Conservation (phyloP, 2,113 vertebrate species). For the Azemiops feae region DNA sequence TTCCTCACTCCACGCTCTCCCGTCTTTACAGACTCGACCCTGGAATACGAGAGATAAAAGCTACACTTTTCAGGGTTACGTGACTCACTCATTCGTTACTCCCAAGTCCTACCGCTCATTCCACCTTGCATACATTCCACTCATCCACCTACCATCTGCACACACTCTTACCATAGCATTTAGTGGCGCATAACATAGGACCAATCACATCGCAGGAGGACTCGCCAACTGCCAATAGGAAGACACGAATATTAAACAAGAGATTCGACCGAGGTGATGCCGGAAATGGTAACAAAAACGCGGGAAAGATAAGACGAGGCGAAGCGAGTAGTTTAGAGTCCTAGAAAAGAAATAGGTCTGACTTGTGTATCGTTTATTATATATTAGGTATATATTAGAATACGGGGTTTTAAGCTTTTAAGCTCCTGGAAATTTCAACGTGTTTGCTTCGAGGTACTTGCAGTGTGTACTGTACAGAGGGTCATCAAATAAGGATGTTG, state of each 20-base stretch:
- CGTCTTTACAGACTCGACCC: no score
- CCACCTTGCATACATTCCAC: not conserved
- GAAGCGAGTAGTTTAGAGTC: not conserved
- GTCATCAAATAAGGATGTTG: not conserved
- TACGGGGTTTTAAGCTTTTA: not conserved
- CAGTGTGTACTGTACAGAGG: not conserved
- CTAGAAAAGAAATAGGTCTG: not conserved
- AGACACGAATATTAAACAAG: not conserved
- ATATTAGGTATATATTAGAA: not conserved
- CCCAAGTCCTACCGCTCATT: rapidly evolving
- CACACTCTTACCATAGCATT: not conserved
- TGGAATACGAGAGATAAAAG: not conserved
- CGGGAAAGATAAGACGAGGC: not conserved
- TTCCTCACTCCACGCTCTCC: not conserved
- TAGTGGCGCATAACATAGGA: not conserved
- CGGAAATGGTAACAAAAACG: rapidly evolving
- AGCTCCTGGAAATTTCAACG: not conserved
- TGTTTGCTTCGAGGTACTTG: not conserved
- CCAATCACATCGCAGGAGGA: slow-evolving; percentile 33
- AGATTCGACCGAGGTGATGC: rapidly evolving
- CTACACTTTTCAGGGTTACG: not conserved
- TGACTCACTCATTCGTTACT: not conserved
- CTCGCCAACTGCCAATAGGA: slow-evolving; percentile 12
- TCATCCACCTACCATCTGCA: not conserved
- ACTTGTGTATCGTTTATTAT: not conserved